Percentiles rank a stretch among this genome's conserved stretches.
phyloP scores from a whole-genome alignment of 2,113 vertebrate species.

The Prochilodus magdalenae region DNA sequence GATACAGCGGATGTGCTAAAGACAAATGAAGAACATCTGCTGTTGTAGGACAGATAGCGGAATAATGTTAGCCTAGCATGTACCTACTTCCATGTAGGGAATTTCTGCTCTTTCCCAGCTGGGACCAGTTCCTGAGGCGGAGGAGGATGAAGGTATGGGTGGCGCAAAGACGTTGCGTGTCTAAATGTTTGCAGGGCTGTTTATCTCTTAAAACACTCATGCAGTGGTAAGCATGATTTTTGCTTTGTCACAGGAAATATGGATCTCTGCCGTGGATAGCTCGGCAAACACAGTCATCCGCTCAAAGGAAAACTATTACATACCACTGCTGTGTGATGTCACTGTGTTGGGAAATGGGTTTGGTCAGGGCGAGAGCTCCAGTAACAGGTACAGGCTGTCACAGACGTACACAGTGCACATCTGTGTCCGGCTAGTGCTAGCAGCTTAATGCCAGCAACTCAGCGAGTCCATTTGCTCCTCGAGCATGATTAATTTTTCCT shows the following conservation, averaged over 20 bases:
- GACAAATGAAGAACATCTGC: constrained; percentile 4
- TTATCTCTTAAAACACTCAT: constrained; percentile 2
- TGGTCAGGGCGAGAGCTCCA: not conserved
- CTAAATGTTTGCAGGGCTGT: constrained; percentile 6
- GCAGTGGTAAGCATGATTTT: not conserved
- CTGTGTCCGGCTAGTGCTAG: not conserved
- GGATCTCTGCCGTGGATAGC: not conserved
- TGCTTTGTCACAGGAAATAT: constrained; percentile 4
- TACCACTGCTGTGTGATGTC: not conserved
- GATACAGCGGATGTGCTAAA: constrained; percentile 22
- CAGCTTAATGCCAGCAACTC: not conserved
- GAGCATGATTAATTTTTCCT: not conserved
- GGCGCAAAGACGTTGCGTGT: not conserved
- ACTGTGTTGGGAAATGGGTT: constrained; percentile 3
- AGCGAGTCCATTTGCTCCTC: not conserved
- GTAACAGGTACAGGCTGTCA: constrained; percentile 17
- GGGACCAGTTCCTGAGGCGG: not conserved
- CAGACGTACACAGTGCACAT: not conserved
- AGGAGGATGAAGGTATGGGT: not conserved
- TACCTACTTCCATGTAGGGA: constrained; percentile 17
- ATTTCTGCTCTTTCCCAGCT: not conserved
- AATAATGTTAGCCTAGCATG: not conserved
- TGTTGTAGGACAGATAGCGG: not conserved
- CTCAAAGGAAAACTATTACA: not conserved
- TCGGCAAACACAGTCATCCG: not conserved